These are phyloP conservation scores for Hydrolagus affinis DNA, from an alignment of 2,113 vertebrate genomes.

Conservation along the genomic window DNA sequence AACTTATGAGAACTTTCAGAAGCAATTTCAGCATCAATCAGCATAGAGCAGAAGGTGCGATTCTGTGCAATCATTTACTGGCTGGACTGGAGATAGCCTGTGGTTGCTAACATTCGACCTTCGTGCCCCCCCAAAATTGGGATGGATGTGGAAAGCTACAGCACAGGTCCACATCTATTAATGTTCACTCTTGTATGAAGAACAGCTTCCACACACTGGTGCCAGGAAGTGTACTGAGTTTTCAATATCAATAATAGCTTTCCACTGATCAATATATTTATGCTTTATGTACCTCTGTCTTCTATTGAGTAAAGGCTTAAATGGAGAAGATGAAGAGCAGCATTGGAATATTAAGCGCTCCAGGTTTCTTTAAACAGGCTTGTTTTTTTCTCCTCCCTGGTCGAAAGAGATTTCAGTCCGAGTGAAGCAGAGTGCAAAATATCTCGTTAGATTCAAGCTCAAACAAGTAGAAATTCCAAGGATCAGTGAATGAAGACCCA, in stretches of 20 bases:
- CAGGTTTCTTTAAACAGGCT: background rate
- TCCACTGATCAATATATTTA: slow-evolving; percentile 16
- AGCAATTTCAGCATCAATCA: slow-evolving; percentile 84
- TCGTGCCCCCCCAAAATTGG: slow-evolving; percentile 44
- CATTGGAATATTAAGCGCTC: background rate
- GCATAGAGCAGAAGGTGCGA: slow-evolving; percentile 65
- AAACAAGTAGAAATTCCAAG: background rate
- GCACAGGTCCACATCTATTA: background rate
- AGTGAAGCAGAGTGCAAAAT: background rate
- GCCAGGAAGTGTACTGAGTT: background rate
- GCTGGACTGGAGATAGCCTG: slow-evolving; percentile 53
- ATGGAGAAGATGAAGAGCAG: background rate
- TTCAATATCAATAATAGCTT: background rate
- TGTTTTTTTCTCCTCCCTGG: background rate
- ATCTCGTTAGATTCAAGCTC: background rate
- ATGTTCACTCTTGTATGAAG: background rate
- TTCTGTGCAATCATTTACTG: slow-evolving; percentile 79
- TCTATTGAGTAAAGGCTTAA: slow-evolving; percentile 23
- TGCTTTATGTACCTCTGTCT: background rate
- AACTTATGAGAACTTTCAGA: slow-evolving; percentile 88
- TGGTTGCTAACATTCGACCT: slow-evolving; percentile 47
- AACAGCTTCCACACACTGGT: background rate
- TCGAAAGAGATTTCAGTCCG: background rate
- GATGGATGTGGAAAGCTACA: slow-evolving; percentile 35
- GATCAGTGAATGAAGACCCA: background rate